Conservation (phyloP, 2,113 vertebrate genomes). For the Phocoena phocoena region DNA sequence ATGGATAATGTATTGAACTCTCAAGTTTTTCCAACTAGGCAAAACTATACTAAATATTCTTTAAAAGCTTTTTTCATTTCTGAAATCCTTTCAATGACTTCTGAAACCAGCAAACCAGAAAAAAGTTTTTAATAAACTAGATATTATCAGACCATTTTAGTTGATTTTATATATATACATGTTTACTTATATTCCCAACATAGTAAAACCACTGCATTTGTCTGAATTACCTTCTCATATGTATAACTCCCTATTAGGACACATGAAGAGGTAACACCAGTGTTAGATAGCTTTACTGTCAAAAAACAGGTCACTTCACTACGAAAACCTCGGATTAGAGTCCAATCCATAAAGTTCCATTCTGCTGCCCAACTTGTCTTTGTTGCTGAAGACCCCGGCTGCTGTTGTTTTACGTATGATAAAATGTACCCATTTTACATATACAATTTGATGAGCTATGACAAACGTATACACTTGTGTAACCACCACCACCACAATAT, state of each 20-base stretch:
- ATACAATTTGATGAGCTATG: background rate
- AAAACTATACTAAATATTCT: conserved; percentile 36
- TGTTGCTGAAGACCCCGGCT: background rate
- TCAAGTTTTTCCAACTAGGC: conserved; percentile 11
- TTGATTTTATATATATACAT: background rate
- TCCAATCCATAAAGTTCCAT: background rate
- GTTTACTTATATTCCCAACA: background rate
- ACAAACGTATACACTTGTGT: background rate
- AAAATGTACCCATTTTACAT: background rate
- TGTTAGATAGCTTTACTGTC: background rate
- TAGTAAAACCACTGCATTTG: background rate
- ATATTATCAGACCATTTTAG: background rate
- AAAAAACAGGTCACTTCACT: background rate
- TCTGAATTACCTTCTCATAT: background rate
- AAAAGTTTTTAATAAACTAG: background rate
- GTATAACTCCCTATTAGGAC: background rate
- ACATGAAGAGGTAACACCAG: background rate
- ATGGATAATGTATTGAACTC: background rate
- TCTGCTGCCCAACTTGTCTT: background rate
- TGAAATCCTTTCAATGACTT: conserved; percentile 39
- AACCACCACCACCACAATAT: background rate
- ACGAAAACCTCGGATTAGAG: background rate
- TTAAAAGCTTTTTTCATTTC: background rate
- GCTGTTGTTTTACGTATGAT: background rate
- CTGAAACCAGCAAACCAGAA: conserved; percentile 7